phyloP scores from a whole-genome alignment of 2,797 vertebrate species.

The Pitangus sulphuratus region DNA sequence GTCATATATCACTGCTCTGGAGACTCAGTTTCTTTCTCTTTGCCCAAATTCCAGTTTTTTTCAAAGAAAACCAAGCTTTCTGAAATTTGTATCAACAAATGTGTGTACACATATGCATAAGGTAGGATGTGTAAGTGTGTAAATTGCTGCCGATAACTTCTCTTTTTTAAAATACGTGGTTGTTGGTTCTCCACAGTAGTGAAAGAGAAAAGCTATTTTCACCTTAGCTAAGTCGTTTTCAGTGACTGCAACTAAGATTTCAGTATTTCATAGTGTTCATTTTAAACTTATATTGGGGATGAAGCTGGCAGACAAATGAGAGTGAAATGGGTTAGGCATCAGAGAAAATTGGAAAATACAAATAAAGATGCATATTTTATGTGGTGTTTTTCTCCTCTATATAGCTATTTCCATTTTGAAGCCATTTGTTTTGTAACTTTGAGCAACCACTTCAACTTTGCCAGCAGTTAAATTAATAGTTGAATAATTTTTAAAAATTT shows the following conservation, averaged over 20 bases:
- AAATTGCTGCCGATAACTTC: background rate
- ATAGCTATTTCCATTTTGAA: background rate
- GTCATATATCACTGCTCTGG: background rate
- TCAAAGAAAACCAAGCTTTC: background rate
- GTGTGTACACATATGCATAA: background rate
- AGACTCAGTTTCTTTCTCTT: background rate
- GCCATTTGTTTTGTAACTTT: background rate
- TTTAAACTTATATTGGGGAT: background rate
- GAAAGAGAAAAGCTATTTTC: background rate
- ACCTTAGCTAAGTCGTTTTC: background rate
- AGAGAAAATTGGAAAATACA: conserved; percentile 13
- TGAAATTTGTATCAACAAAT: background rate
- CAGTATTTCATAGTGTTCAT: background rate
- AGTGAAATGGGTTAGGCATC: background rate
- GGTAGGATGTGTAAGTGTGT: background rate
- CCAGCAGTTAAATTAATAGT: background rate
- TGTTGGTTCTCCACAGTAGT: background rate
- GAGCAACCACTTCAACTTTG: background rate
- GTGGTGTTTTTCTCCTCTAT: background rate
- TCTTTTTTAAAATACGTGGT: background rate
- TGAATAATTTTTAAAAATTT: background rate
- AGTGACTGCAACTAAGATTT: background rate
- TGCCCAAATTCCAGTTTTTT: background rate
- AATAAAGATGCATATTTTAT: conserved; percentile 2
- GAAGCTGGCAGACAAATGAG: conserved; percentile 15